phyloP scores from a whole-genome alignment of 2,888 invertebrate genomes.

The Pinctada fucata region DNA sequence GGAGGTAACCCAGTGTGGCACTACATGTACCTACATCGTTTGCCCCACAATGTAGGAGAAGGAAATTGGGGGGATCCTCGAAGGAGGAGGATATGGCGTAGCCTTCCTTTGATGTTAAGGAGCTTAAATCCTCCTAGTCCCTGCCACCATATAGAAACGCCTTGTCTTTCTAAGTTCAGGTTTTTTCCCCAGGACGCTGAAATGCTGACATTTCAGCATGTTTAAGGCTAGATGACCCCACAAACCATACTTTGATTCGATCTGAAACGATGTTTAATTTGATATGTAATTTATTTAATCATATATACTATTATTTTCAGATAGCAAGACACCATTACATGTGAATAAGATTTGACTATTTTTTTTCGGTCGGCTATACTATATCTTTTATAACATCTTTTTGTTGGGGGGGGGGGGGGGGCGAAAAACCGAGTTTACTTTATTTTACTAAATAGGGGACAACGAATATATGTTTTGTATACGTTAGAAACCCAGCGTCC shows the following conservation, averaged over 20 bases:
- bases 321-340: no score
- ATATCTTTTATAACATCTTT: no score
- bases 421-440: background rate
- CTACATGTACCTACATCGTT: background rate
- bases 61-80: background rate
- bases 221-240: background rate
- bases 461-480: background rate
- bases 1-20: background rate
- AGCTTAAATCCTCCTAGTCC: background rate
- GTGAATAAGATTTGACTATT: no score
- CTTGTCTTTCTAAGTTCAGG: background rate
- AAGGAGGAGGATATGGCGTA: background rate
- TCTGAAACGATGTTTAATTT: background rate
- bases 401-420: no score
- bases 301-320: no score
- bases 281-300: no score
- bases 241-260: background rate
- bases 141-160: background rate
- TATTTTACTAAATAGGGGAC: background rate
- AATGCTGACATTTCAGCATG: background rate
- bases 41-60: background rate
- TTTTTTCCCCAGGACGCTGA: constrained; percentile 1
- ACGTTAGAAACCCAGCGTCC: background rate
- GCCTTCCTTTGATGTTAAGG: background rate
- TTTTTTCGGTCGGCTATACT: no score